Base-by-base conservation (phyloP, 2,797 vertebrate genomes). In the Euthynnus affinis region DNA sequence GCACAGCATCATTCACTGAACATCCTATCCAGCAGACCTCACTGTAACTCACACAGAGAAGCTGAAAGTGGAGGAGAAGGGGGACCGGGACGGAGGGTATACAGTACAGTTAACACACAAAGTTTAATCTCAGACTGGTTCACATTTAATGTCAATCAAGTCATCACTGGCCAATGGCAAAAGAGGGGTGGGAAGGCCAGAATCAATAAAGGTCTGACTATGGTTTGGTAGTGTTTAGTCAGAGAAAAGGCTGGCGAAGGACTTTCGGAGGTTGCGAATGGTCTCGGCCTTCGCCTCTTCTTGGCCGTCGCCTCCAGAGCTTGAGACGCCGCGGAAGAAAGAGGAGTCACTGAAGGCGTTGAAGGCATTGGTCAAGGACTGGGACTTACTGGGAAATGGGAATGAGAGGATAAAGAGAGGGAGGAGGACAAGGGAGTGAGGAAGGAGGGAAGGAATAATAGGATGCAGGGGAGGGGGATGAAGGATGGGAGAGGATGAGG, bases 351-450 rank as follows among this genome's bases (percentile, higher is more conserved):
- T 96, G 83, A 99, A 96, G 89, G 95, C 95, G 85, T 96, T 98
- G 96, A 99, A 98, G 94, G 97, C 98, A 93, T 98, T 99, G 87
- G 98, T 98, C 95, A 99, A 92, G 84, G 98, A 99, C 94, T 99
- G 98, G 1, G 98, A 99, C 95, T 99, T 99, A 96, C 98, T 99
- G 96, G 80, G 96, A 96, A 20, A 60, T 70, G 46, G 78, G 76
- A 52, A 12, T 56, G 66, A 57, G 27, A 58, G 53, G 42, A 37
- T 58, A 46, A 73, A 40, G 20, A 27, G 46, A 58, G 27, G 49
- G 61, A 51, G 23, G 27, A 52, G 23, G 71, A 71, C n/a, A 68
- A 69, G 12, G 25, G 32, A 62, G 51, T 17, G 13, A 48, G 32
- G 64, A 40, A 71, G 95, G 96, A 7, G 76, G 53, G 61, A 46